Evolutionary conservation across 1,140 invertebrate genomes (phyloP).

Genomic region (Drosophila athabasca): DNA sequence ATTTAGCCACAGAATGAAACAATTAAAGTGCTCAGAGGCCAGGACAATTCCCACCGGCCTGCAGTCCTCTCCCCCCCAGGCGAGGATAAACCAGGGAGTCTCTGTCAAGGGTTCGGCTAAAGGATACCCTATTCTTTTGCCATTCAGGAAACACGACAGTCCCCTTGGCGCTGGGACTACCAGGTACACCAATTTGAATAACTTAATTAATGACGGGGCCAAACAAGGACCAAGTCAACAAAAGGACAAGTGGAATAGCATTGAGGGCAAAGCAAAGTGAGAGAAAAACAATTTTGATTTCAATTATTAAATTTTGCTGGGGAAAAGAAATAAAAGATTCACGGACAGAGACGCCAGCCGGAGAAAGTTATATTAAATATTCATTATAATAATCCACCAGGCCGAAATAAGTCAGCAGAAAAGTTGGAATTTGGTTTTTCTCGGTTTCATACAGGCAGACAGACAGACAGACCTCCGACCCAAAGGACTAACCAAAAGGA

Average conservation of each 20-base stretch:
- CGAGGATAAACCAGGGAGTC: conserved; percentile 12
- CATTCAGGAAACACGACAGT: too few relatives aligned
- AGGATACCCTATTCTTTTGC: background rate
- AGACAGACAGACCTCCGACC: too few relatives aligned
- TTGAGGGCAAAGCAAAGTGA: conserved; percentile 6
- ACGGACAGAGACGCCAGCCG: background rate
- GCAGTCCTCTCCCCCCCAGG: conserved; percentile 21
- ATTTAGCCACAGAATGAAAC: conserved; percentile 48
- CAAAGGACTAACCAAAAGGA: conserved; percentile 19
- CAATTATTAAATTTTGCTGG: conserved; percentile 47
- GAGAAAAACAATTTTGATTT: conserved; percentile 56
- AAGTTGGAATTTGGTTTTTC: conserved; percentile 49
- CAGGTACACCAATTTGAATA: conserved; percentile 54
- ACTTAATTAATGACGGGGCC: conserved; percentile 61
- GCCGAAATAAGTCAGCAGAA: conserved; percentile 34
- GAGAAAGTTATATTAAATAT: conserved; percentile 71
- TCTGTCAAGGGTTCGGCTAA: background rate
- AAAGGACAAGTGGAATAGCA: conserved; percentile 21
- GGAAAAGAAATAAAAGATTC: conserved; percentile 19
- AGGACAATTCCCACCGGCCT: conserved; percentile 22
- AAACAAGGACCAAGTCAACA: conserved; percentile 23
- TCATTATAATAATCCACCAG: conserved; percentile 73
- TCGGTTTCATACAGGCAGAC: too few relatives aligned
- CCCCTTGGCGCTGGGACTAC: background rate
- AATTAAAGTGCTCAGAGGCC: conserved; percentile 55